Evolutionary conservation across 2,113 vertebrate species (phyloP), one percentile per base, ranked within the genome.

Genomic region (Myxocyprinus asiaticus): DNA sequence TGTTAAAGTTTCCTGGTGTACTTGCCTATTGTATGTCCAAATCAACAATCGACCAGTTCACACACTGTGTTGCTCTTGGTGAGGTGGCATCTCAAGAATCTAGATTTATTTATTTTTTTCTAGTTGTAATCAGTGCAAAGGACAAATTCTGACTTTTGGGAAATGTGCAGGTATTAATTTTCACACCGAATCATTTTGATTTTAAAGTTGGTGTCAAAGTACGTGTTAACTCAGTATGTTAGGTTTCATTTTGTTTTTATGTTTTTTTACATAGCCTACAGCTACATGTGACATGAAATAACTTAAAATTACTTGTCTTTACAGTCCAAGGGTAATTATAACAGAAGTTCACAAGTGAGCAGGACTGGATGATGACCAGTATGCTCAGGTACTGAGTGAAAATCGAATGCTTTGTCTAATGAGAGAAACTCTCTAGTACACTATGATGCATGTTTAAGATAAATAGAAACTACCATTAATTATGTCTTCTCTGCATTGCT

Each of bases 21-120:
- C 83, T 94, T 73, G 90, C 93, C 11, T 95, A 95, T 67, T 95
- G 94, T 80, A 92, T 94, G 90, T 95, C 93, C 17, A 95, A 95
- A 79, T 90, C 93, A 0, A 93, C 94, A 44, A 91, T 95, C n/a
- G 94, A 95, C 84, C 94, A 94, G 82, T 92, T 94, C 62, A 94
- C 94, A 42, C 76, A 91, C 9, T 94, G 94, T 33, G 56, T 77
- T 50, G 93, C 94, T 5, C 88, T 94, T 0, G 94, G 94, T 94
- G 84, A 90, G 91, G 17, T 64, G 43, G 22, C 6, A 14, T 78
- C 10, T 76, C 6, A 14, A 8, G 5, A 61, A 12, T 14, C 55
- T n/a, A 6, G 3, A 9, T 7, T 48, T 33, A 33, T 33, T 33
- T 33, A 33, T 3, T 33, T 1, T 33, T 33, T 33, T 33, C 22